Evolutionary conservation across 2,888 invertebrate genomes (phyloP).

Genomic region (Leptopilina drosophilae): DNA sequence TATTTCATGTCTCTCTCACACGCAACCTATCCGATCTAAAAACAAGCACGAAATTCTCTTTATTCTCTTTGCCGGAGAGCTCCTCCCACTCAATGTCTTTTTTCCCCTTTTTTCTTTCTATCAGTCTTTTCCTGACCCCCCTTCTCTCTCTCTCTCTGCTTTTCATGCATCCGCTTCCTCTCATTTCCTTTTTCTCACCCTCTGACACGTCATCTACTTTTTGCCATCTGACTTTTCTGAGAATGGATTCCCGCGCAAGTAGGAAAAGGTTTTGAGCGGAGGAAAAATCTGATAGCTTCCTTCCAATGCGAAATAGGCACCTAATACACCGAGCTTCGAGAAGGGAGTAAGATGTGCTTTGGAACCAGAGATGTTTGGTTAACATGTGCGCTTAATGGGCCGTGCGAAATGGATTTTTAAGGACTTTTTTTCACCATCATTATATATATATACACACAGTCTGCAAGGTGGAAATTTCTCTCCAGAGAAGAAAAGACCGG

Average conservation of each 20-base stretch:
- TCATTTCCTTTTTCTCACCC: constrained; percentile 38
- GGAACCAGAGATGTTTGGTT: constrained; percentile 66
- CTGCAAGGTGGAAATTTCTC: constrained; percentile 25
- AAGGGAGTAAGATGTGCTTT: constrained; percentile 51
- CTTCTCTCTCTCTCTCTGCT: constrained; percentile 43
- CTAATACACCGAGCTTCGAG: neutral
- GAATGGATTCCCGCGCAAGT: constrained; percentile 4
- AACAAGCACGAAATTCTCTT: constrained; percentile 36
- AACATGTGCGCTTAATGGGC: constrained; percentile 71
- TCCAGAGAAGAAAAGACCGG: constrained; percentile 30
- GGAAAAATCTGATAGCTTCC: constrained; percentile 17
- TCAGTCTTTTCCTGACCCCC: constrained; percentile 38
- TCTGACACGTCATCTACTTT: constrained; percentile 43
- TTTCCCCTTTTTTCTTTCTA: constrained; percentile 38
- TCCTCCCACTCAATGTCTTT: constrained; percentile 44
- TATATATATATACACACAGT: too few species aligned
- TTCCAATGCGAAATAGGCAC: neutral
- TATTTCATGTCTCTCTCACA: constrained; percentile 43
- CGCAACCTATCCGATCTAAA: constrained; percentile 35
- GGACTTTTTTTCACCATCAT: constrained; percentile 59
- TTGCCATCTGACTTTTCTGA: constrained; percentile 35
- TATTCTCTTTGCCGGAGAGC: constrained; percentile 15
- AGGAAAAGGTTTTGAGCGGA: neutral
- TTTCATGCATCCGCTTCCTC: constrained; percentile 36
- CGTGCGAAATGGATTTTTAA: constrained; percentile 72